Evolutionary conservation across 2,113 vertebrate species (phyloP).

Genomic region (Catagonus wagneri): DNA sequence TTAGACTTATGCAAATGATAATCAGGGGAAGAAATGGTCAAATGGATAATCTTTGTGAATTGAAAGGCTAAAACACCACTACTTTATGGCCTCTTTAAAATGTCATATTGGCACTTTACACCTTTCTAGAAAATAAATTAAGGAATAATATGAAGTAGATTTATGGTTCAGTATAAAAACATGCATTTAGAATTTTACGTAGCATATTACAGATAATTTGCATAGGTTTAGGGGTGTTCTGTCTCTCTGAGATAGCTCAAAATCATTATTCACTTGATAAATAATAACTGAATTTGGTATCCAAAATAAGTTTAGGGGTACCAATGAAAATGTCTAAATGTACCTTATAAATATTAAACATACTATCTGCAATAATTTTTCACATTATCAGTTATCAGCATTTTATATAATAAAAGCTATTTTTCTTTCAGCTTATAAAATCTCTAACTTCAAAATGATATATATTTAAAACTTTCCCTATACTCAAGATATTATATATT

Average conservation of each 20-base stretch:
- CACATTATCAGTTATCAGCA: not conserved
- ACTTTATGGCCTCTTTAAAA: not conserved
- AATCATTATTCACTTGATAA: not conserved
- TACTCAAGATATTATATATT: not conserved
- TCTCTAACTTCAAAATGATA: not conserved
- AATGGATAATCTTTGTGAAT: not conserved
- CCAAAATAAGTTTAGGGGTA: not conserved
- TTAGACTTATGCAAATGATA: not conserved
- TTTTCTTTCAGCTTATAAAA: not conserved
- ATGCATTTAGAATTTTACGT: not conserved
- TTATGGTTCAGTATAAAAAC: not conserved
- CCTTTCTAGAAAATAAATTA: not conserved
- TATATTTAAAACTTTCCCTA: not conserved
- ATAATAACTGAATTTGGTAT: not conserved
- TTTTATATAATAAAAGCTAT: slow-evolving; percentile 16
- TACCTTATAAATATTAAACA: not conserved
- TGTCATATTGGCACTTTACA: not conserved
- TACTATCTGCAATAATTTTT: not conserved
- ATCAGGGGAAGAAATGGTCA: not conserved
- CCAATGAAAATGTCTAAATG: not conserved
- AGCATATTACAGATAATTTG: not conserved
- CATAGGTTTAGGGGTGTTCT: not conserved
- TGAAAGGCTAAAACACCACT: not conserved
- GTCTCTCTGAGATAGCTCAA: not conserved
- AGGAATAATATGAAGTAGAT: not conserved